Conservation (phyloP, 2,113 vertebrate species). For the Toxotes jaculatrix region DNA sequence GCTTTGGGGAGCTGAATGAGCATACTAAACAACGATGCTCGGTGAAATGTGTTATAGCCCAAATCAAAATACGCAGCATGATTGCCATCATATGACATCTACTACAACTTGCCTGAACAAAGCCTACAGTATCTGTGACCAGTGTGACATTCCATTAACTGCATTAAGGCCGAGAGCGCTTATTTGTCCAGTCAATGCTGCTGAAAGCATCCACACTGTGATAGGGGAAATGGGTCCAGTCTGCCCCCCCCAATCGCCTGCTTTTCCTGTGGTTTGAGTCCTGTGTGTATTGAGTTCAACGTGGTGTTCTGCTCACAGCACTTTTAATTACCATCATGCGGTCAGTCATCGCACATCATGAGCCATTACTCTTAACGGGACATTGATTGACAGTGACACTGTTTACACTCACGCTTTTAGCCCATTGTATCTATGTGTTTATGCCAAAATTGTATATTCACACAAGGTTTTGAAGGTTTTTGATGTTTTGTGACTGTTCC, state of each 20-base stretch:
- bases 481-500: neutral
- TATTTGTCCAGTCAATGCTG: slow-evolving; percentile 73
- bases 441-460: neutral
- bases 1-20: slow-evolving; percentile 2
- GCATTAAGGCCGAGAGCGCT: slow-evolving; percentile 65
- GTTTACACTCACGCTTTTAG: slow-evolving; percentile 60
- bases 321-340: slow-evolving; percentile 85
- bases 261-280: slow-evolving; percentile 56
- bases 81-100: slow-evolving; percentile 67
- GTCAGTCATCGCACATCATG: slow-evolving; percentile 79
- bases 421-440: slow-evolving; percentile 12
- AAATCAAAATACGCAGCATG: slow-evolving; percentile 54
- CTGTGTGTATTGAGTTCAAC: slow-evolving; percentile 74
- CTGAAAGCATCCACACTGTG: slow-evolving; percentile 72
- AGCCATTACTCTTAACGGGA: slow-evolving; percentile 82
- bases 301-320: slow-evolving; percentile 73
- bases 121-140: slow-evolving; percentile 65
- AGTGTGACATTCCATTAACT: slow-evolving; percentile 74
- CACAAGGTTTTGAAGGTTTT: neutral
- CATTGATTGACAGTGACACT: slow-evolving; percentile 76
- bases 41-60: slow-evolving; percentile 19
- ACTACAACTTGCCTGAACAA: slow-evolving; percentile 58
- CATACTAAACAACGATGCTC: neutral
- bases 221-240: slow-evolving; percentile 48
- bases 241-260: slow-evolving; percentile 41